A percentile compares a stretch with the other conserved stretches of the same genome.
Evolutionary conservation across 2,888 invertebrate species (phyloP).

Genomic region (Gerris lacustris): DNA sequence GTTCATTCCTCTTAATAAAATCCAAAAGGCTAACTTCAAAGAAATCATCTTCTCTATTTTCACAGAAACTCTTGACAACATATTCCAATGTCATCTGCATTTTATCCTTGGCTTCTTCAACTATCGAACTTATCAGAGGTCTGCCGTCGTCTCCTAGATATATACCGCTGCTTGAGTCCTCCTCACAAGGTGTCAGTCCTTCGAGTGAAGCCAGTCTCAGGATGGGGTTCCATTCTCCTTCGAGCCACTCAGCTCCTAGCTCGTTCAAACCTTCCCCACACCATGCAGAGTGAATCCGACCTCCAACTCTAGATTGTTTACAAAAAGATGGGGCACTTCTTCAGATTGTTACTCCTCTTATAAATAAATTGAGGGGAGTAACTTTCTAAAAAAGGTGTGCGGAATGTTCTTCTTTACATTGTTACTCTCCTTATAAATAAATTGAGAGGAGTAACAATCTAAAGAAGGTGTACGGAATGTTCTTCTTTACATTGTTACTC

Average conservation of each 20-base stretch:
- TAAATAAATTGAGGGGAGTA: background rate
- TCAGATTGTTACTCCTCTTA: too few relatives aligned
- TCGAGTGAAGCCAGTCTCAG: slow-evolving; percentile 57
- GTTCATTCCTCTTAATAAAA: background rate
- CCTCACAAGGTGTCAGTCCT: slow-evolving; percentile 37
- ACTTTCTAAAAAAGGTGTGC: background rate
- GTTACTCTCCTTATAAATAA: too few relatives aligned
- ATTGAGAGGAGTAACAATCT: too few relatives aligned
- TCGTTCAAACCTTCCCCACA: slow-evolving; percentile 62
- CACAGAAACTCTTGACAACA: background rate
- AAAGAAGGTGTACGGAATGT: too few relatives aligned
- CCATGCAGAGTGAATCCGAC: slow-evolving; percentile 63
- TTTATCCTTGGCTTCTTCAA: background rate
- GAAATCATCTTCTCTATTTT: background rate
- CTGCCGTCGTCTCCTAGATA: background rate
- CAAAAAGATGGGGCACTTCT: too few relatives aligned
- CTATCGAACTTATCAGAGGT: background rate
- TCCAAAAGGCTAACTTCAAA: background rate
- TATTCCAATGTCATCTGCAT: background rate
- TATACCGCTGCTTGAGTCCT: background rate
- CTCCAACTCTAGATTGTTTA: slow-evolving; percentile 53
- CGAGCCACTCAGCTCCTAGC: slow-evolving; percentile 63
- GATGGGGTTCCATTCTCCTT: slow-evolving; percentile 55
- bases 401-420: too few relatives aligned
- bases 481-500: too few relatives aligned